phyloP scores from a whole-genome alignment of 2,113 vertebrate species.

The Brachyhypopomus occidentalis region DNA sequence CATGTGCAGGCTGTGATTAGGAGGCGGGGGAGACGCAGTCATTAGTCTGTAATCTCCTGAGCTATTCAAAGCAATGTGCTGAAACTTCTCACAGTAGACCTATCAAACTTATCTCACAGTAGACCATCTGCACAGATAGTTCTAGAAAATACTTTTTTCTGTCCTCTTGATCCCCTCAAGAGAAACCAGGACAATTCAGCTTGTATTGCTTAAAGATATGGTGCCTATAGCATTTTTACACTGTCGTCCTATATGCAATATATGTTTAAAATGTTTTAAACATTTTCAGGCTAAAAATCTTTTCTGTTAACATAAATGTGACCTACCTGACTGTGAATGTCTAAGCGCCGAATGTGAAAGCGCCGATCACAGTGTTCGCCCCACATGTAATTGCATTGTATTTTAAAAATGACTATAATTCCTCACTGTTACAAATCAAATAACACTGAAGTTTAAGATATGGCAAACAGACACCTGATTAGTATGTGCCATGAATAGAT shows the following conservation, averaged over 20 bases:
- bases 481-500: too few species aligned
- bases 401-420: too few species aligned
- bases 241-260: too few species aligned
- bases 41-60: constrained; percentile 39
- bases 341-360: background rate
- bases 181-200: background rate
- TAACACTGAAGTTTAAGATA: too few species aligned
- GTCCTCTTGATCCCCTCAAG: background rate
- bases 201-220: too few species aligned
- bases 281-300: background rate
- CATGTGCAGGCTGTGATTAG: constrained; percentile 31
- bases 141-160: background rate
- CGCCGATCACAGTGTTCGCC: too few species aligned
- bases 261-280: background rate
- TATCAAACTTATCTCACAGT: constrained; percentile 22
- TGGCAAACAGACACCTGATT: too few species aligned
- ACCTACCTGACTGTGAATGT: constrained; percentile 6
- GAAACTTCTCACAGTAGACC: constrained; percentile 25
- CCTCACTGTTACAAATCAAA: too few species aligned
- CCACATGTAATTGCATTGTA: too few species aligned
- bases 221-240: background rate
- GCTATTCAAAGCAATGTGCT: constrained; percentile 30
- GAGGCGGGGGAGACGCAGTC: background rate
- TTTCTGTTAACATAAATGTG: background rate
- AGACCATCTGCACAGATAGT: constrained; percentile 28